phyloP scores from a whole-genome alignment of 2,888 invertebrate species.

The Anoplius nigerrimus region DNA sequence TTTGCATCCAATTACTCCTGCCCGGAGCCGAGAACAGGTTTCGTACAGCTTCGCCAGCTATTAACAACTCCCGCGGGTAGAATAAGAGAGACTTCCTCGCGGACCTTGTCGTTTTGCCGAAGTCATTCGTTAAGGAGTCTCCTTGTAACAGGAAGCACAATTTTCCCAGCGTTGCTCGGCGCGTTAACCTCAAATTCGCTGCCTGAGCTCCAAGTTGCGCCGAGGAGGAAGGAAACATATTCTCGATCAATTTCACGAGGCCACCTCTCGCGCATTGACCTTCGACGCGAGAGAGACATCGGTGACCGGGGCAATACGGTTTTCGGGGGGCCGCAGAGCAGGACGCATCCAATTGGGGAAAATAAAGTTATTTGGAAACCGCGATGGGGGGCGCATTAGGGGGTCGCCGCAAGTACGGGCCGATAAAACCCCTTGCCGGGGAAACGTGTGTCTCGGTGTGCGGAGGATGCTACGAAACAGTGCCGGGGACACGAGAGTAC shows the following conservation, averaged over 20 bases:
- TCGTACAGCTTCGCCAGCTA: conserved; percentile 31
- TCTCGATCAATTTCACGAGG: too few relatives aligned
- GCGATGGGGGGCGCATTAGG: conserved; percentile 35
- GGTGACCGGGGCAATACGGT: not conserved
- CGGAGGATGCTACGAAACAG: not conserved
- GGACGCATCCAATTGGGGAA: conserved; percentile 40
- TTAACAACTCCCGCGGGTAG: conserved; percentile 39
- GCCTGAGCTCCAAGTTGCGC: too few relatives aligned
- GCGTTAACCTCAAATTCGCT: too few relatives aligned
- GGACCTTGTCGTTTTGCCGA: conserved; percentile 37
- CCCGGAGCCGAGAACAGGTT: conserved; percentile 31
- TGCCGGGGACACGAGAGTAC: too few relatives aligned
- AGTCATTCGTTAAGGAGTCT: too few relatives aligned
- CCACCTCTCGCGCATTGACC: not conserved
- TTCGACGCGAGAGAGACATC: not conserved
- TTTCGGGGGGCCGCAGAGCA: conserved; percentile 12
- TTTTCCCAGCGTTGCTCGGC: too few relatives aligned
- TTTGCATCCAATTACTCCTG: conserved; percentile 43
- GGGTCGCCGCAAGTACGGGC: conserved; percentile 41
- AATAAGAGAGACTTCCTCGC: conserved; percentile 40
- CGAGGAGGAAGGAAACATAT: too few relatives aligned
- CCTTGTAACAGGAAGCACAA: too few relatives aligned
- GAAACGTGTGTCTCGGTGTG: conserved; percentile 29
- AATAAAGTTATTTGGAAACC: conserved; percentile 52
- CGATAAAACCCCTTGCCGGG: conserved; percentile 49